Evolutionary conservation across 2,888 invertebrate genomes (phyloP).

Genomic region (Sericinus montela): DNA sequence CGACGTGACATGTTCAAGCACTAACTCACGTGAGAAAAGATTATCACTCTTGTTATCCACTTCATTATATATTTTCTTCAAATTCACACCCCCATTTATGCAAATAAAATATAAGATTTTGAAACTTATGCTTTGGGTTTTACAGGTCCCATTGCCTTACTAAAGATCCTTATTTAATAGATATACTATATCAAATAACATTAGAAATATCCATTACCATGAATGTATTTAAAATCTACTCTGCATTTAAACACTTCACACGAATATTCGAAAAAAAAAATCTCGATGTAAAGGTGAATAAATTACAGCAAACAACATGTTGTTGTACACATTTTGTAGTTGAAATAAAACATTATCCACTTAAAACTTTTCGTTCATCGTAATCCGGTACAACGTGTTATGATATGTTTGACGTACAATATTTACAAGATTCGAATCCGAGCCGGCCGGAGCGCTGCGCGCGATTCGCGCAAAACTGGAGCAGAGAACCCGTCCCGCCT

Average conservation of each 20-base stretch:
- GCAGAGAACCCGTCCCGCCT: constrained; percentile 6
- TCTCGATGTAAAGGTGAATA: no score
- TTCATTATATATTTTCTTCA: neutral
- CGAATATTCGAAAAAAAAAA: no score
- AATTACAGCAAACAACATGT: neutral
- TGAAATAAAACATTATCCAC: constrained; percentile 20
- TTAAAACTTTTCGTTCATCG: constrained; percentile 21
- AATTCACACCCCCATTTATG: no score
- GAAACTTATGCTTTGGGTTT: no score
- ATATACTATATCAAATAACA: no score
- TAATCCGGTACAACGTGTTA: constrained; percentile 25
- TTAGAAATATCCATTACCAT: no score
- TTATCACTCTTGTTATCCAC: neutral
- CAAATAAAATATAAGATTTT: no score
- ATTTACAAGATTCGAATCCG: constrained; percentile 5
- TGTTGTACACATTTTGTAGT: no score
- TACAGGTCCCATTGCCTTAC: neutral
- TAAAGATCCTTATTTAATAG: no score
- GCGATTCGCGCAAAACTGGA: constrained; percentile 15
- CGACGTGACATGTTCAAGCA: constrained; percentile 51
- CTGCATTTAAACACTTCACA: no score
- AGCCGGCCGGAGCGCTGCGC: neutral
- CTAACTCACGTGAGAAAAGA: neutral
- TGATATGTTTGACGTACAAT: constrained; percentile 21
- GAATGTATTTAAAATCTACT: no score